Evolutionary conservation across 1,140 invertebrate genomes (phyloP), one percentile per base, ranked within the genome.

Genomic region (Aphelenchoides besseyi): DNA sequence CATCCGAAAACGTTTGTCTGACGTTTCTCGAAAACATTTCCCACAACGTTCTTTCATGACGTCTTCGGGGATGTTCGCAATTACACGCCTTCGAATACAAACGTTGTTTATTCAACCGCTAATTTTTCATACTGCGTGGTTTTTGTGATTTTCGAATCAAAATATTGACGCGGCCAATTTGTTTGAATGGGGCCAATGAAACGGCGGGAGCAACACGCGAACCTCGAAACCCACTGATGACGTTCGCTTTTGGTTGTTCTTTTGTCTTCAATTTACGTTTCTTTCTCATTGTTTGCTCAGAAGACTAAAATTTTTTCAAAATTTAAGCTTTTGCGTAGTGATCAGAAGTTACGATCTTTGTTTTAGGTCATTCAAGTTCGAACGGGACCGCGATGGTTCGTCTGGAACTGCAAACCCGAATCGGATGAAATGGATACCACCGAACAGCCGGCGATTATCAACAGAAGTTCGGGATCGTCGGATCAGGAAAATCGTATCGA

Each of bases 331-430:
- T 48, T 48, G 41, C 41, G 41, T 48, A 48, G 23, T 48, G 41
- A 48, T 48, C 41, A 23, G 23, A 48, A 48, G 23, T 8, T 8
- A 33, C 55, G 16, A 8, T 28, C 5, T 33, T 59, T 18, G 5
- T 33, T 59, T 59, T 33, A 59, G 55, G 32, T 59, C 55, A 59
- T 59, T 23, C 5, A 59, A 59, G 55, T 59, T 28, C 55, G 26
- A 59, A 59, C 5, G 5, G 26, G 55, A 8, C 55, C 55, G 18
- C 55, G 32, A 8, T 59, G 55, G 55, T 59, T 59, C 55, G 55
- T 59, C 26, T 59, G 5, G 5, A 12, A 23, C 41, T 23, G 23
- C 12, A 23, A 48, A 23, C 41, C 41, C 12, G 41, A n/a, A n/a
- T n/a, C n/a, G n/a, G n/a, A n/a, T n/a, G n/a, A n/a, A n/a, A n/a